Conservation (phyloP, 92 coral and sea anemone genomes). For the Heliopora coerulea region DNA sequence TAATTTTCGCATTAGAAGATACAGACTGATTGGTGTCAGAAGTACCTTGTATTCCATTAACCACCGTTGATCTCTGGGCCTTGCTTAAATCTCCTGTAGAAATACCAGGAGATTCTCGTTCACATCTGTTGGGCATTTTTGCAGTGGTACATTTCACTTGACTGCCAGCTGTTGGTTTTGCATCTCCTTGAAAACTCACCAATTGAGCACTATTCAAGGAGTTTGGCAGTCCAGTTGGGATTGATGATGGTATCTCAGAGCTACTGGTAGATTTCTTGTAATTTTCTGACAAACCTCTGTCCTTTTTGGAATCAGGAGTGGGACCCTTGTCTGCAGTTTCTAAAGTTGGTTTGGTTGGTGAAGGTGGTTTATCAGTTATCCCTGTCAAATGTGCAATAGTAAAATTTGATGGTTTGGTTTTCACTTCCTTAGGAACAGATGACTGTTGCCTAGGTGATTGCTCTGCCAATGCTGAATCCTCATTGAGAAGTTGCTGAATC, state of each 20-base stretch:
- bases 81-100: not conserved
- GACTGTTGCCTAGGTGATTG: not conserved
- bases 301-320: not conserved
- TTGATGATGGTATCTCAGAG: too few relatives aligned
- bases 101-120: not conserved
- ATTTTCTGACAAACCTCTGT: not conserved
- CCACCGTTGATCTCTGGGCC: not conserved
- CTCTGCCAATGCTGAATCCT: slow-evolving; percentile 1
- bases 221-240: too few relatives aligned
- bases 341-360: too few relatives aligned
- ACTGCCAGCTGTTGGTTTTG: too few relatives aligned
- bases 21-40: not conserved
- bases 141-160: not conserved
- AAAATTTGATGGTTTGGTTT: slow-evolving; percentile 63
- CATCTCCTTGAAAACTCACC: too few relatives aligned
- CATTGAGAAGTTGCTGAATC: slow-evolving; percentile 25
- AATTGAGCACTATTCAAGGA: too few relatives aligned
- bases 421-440: not conserved
- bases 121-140: not conserved
- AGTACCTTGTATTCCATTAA: not conserved
- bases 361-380: slow-evolving; percentile 2
- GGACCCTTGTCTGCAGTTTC: not conserved
- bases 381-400: slow-evolving; percentile 90
- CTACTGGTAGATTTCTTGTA: not conserved
- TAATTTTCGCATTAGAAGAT: not conserved